Conservation (phyloP, 1,140 invertebrate species). For the Drosophila saltans region DNA sequence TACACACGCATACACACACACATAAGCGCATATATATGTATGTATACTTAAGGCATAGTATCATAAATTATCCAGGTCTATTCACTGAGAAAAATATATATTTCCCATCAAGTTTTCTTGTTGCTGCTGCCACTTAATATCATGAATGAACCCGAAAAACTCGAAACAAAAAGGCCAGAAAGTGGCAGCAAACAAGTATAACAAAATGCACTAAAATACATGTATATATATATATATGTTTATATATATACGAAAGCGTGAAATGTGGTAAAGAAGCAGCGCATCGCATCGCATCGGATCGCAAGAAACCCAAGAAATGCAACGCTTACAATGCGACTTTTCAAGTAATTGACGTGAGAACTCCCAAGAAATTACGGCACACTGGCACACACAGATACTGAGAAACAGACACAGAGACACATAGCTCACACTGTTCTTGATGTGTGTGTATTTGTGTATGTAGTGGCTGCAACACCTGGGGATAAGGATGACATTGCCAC, state of each 20-base stretch:
- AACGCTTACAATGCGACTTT: slow-evolving; percentile 32
- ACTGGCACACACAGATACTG: slow-evolving; percentile 19
- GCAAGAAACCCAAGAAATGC: slow-evolving; percentile 38
- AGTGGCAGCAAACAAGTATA: slow-evolving; percentile 12
- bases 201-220: slow-evolving; percentile 14
- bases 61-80: not conserved
- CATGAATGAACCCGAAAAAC: slow-evolving; percentile 22
- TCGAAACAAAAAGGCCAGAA: slow-evolving; percentile 14
- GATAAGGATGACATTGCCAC: slow-evolving; percentile 15
- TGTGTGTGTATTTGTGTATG: slow-evolving; percentile 1
- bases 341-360: slow-evolving; percentile 48
- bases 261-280: slow-evolving; percentile 24
- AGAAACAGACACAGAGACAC: not conserved
- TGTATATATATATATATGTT: not conserved
- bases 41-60: not conserved
- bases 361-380: slow-evolving; percentile 37
- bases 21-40: not conserved
- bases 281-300: slow-evolving; percentile 5
- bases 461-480: slow-evolving; percentile 17
- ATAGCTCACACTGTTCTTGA: not conserved
- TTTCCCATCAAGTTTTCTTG: slow-evolving; percentile 20
- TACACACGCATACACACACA: not conserved
- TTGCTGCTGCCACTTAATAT: slow-evolving; percentile 9
- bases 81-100: not conserved
- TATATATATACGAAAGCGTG: slow-evolving; percentile 15